A percentile compares a stretch with the other conserved stretches of the same genome.
Evolutionary conservation across 2,797 vertebrate species (phyloP).

Genomic region (Poeciliopsis turneri): DNA sequence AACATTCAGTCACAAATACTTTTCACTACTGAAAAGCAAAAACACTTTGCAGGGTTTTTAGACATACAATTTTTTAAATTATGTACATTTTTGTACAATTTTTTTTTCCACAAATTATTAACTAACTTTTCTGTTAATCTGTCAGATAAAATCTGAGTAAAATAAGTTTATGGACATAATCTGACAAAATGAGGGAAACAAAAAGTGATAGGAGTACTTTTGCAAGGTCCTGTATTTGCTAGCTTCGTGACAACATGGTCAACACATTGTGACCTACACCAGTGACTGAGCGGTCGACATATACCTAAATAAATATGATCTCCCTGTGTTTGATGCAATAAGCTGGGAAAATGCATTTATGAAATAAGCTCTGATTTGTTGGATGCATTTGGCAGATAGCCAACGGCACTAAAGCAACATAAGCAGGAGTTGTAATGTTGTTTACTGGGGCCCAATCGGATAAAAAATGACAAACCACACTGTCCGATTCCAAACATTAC

Average conservation of each 20-base stretch:
- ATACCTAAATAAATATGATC: constrained; percentile 72
- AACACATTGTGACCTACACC: constrained; percentile 39
- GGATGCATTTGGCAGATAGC: constrained; percentile 74
- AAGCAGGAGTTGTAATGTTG: constrained; percentile 75
- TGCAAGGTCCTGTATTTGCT: background rate
- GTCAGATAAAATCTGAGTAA: background rate
- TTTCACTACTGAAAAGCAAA: no score
- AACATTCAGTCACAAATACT: background rate
- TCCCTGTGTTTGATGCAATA: constrained; percentile 66
- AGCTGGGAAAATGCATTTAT: constrained; percentile 71
- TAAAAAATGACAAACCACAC: constrained; percentile 82
- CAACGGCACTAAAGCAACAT: constrained; percentile 77
- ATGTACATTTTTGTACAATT: fast-evolving
- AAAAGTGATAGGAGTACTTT: background rate
- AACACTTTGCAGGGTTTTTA: background rate
- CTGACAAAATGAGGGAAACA: background rate
- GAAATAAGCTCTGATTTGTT: constrained; percentile 77
- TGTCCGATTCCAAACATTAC: constrained; percentile 79
- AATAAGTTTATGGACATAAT: background rate
- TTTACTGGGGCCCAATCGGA: constrained; percentile 78
- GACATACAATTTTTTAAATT: background rate
- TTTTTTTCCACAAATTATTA: background rate
- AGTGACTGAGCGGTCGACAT: constrained; percentile 50
- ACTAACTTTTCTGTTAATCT: background rate
- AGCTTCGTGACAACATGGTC: constrained; percentile 35